Evolutionary conservation across 2,797 vertebrate genomes (phyloP), one percentile per base, ranked within the genome.

Genomic region (Chelidonichthys spinosus): DNA sequence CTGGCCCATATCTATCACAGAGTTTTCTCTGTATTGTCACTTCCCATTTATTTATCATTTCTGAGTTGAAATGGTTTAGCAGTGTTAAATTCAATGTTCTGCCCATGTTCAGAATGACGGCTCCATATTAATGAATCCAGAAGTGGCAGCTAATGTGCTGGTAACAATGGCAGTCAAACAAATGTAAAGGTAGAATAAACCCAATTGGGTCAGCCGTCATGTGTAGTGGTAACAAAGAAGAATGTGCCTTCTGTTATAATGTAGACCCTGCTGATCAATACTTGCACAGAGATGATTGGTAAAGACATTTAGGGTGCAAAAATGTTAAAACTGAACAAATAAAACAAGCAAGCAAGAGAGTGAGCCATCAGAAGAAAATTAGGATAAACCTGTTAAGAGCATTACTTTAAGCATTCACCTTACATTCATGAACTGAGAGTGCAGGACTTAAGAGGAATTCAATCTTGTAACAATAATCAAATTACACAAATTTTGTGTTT

Each of bases 391-490:
- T 5, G 1, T 8, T 17, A 63, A 55, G 11, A 37, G 11, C 50
- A 55, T 55, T 7, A 50, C 6, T 6, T 1, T 37, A 49, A 63
- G 15, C 11, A 47, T 5, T 0, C 37, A 11, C 13, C 11, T 42
- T 18, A 11, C 32, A 35, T 14, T 40, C 35, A 25, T 25, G 25
- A 25, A 25, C 52, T 37, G 15, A 72, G 49, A 62, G n/a, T 40
- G 58, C 14, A 6, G 18, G 49, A 11, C 25, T 39, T 39, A 39
- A 5, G 8, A 5, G 5, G 5, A 39, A 49, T 68, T 11, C 15
- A 39, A 39, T 49, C 58, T 50, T 18, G 11, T 36, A 37, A 56
- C n/a, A 72, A 60, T 69, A 36, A 18, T 56, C 39, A 61, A n/a
- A 49, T 68, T 62, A 71, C n/a, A 47, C 5, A 1, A 52, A 17